Percentiles rank a stretch among this genome's conserved stretches.
These are phyloP conservation scores for Anguilla megastoma DNA, from an alignment of 2,797 vertebrate species.

Conservation along the genomic window DNA sequence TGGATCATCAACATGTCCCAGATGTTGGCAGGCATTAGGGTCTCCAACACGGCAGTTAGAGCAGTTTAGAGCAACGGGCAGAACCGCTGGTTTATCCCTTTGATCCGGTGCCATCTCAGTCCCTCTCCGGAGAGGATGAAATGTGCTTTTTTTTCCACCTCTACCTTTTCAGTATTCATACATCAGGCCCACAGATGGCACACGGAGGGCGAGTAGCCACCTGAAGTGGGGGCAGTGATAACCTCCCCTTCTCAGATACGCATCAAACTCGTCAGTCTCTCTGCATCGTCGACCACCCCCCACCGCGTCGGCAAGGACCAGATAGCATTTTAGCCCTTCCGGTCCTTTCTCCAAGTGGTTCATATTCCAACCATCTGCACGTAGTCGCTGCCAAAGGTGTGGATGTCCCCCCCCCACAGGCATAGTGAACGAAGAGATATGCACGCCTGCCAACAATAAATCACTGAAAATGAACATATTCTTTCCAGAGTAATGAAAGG, in stretches of 20 bases:
- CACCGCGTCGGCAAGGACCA: constrained; percentile 44
- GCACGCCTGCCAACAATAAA: neutral
- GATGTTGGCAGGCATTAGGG: constrained; percentile 19
- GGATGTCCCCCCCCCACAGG: constrained; percentile 41
- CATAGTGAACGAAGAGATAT: neutral
- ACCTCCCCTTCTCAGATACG: neutral
- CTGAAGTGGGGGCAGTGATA: constrained; percentile 19
- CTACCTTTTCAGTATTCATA: constrained; percentile 34
- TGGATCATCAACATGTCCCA: neutral
- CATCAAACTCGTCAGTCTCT: constrained; percentile 46
- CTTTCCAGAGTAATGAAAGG: neutral
- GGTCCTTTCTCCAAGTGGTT: constrained; percentile 53
- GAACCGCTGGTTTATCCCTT: constrained; percentile 57
- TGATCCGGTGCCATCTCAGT: constrained; percentile 56
- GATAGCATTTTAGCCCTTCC: constrained; percentile 49
- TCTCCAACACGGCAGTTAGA: constrained; percentile 13
- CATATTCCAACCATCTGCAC: constrained; percentile 75
- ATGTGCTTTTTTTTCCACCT: constrained; percentile 17
- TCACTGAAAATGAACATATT: constrained; percentile 1
- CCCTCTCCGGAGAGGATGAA: constrained; percentile 32
- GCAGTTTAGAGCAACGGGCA: constrained; percentile 38
- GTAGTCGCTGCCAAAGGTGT: constrained; percentile 70
- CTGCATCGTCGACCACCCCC: constrained; percentile 35
- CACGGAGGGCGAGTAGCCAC: neutral
- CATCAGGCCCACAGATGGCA: constrained; percentile 29